Percentiles rank a stretch among this genome's conserved stretches.
Conservation (phyloP, 2,888 invertebrate species). For the Yponomeuta plumbellus region DNA sequence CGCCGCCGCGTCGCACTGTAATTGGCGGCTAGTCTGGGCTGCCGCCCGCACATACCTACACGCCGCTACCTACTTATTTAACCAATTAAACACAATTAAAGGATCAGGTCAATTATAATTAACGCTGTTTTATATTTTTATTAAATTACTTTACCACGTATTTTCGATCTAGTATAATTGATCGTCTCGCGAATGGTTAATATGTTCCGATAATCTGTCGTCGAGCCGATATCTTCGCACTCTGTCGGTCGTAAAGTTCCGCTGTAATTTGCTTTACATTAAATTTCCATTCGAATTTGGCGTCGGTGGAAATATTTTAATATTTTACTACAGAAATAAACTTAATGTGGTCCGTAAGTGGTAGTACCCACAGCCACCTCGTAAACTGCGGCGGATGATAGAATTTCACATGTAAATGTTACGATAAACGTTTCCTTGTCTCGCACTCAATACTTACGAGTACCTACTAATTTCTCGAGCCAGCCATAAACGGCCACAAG, state of each 20-base stretch:
- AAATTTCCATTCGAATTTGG: background rate
- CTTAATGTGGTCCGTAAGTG: background rate
- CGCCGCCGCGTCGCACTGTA: background rate
- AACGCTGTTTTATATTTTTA: background rate
- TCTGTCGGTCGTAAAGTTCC: background rate
- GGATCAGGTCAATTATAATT: background rate
- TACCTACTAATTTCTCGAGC: background rate
- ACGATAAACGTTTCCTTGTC: background rate
- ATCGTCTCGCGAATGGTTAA: background rate
- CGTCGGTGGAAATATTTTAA: background rate
- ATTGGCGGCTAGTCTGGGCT: background rate
- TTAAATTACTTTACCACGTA: background rate
- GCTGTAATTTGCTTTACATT: background rate
- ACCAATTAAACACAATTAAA: background rate
- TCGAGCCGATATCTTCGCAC: background rate
- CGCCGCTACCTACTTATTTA: background rate
- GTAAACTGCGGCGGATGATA: background rate
- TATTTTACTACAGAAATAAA: background rate
- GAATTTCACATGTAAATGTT: conserved; percentile 3
- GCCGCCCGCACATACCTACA: background rate
- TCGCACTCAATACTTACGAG: conserved; percentile 3
- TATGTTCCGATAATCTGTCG: background rate
- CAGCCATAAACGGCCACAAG: background rate
- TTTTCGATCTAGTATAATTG: background rate
- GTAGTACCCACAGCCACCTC: background rate